Base-by-base conservation (phyloP, 1,140 invertebrate genomes). In the Acyrthosiphon pisum region DNA sequence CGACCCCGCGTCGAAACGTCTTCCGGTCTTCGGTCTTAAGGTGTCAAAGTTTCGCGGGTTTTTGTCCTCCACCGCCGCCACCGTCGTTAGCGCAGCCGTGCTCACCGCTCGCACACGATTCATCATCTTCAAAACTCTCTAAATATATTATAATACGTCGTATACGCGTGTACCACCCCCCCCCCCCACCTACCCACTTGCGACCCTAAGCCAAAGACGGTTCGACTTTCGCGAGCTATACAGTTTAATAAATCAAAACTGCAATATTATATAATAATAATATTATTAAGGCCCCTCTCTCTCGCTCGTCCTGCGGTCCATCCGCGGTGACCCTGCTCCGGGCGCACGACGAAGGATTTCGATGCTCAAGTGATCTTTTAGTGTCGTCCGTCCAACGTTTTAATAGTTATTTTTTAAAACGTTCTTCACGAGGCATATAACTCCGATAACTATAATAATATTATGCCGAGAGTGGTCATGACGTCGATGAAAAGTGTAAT, bases 41-140 rank as follows among this genome's bases (percentile, higher is more conserved):
- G 46, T 50, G 86, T 50, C 86, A 88, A 88, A 88, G 86, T 88
- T 50, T 48, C 46, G 46, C 30, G 86, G 46, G 46, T 88, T 50
- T 50, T 50, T n/a, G 46, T 50, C 86, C 26, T 30, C 41, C 44
- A 18, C 84, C 44, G 30, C 86, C 83, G 83, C 35, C 35, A 1
- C 76, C 81, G 81, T 37, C 7, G 18, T 76, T 76, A 76, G 60
- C 14, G 30, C 14, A 76, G 60, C n/a, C 60, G 30, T 76, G 60
- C 60, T 6, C 60, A 60, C n/a, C n/a, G 76, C 14, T 4, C 6
- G 35, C 35, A 81, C 18, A 41, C 44, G 44, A 86, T 88, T 88
- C 86, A 88, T 88, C 86, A n/a, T 88, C 46, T 48, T 88, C 86
- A n/a, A 50, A 48, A 50, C 46, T 50, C 81, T 83, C 60, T 76